Evolutionary conservation across 2,888 invertebrate species (phyloP).

Genomic region (Muschampia plurimacula): DNA sequence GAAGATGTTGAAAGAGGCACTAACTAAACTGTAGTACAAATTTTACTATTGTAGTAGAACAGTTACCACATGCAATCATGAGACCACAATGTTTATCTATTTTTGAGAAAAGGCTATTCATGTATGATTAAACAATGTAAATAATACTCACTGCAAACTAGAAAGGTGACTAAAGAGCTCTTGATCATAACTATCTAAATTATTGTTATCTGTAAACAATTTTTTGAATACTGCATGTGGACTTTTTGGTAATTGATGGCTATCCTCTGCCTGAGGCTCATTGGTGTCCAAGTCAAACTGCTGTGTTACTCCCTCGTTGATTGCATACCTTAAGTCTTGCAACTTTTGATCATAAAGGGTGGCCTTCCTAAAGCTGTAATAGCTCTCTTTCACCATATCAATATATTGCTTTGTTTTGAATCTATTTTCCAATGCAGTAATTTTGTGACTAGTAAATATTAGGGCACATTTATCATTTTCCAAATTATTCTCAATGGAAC

Average conservation of each 20-base stretch:
- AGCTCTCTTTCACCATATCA: slow-evolving; percentile 77
- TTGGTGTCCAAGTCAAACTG: slow-evolving; percentile 64
- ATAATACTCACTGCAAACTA: slow-evolving; percentile 72
- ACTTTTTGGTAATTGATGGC: slow-evolving; percentile 61
- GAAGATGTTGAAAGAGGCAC: no score
- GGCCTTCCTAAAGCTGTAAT: slow-evolving; percentile 78
- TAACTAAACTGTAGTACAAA: no score
- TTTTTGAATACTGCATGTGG: slow-evolving; percentile 79
- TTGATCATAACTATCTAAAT: slow-evolving; percentile 74
- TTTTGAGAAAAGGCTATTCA: no score
- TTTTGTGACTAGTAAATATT: slow-evolving; percentile 68
- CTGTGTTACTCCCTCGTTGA: slow-evolving; percentile 77
- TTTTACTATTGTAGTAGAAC: no score
- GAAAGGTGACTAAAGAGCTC: slow-evolving; percentile 73
- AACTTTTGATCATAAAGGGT: slow-evolving; percentile 78
- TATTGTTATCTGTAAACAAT: slow-evolving; percentile 73
- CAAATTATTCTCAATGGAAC: slow-evolving; percentile 53
- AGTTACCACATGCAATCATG: no score
- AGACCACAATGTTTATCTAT: no score
- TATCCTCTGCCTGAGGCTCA: slow-evolving; percentile 38
- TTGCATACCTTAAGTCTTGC: slow-evolving; percentile 77
- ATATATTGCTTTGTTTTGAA: slow-evolving; percentile 70
- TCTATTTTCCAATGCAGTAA: slow-evolving; percentile 64
- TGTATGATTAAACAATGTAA: neutral
- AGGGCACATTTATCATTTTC: slow-evolving; percentile 80